Base-by-base conservation (phyloP, 2,888 invertebrate genomes). In the Leptinotarsa haldemani region DNA sequence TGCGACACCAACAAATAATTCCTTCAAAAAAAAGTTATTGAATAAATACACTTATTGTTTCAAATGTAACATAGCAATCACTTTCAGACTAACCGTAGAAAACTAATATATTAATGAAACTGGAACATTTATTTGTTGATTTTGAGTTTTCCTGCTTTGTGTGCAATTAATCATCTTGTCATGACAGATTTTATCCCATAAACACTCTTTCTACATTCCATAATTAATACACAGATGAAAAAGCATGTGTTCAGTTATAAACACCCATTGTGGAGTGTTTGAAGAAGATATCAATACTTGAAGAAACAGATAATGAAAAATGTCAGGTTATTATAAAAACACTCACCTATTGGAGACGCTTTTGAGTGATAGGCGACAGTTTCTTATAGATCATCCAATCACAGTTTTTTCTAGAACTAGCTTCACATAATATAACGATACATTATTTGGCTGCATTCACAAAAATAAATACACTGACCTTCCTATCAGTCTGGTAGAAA, bases 381-480 rank as follows among this genome's bases (percentile, higher is more conserved):
- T 56, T 56, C 25, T 56, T 56, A 56, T 56, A 40, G 40, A 61
- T 25, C 61, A 30, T 61, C 40, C 61, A 61, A 30, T 30, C 25
- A 40, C 40, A 61, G 30, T 61, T 61, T 61, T n/a, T 40, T 61
- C 61, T 61, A 61, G 30, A 61, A 61, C 40, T n/a, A 61, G 30
- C 61, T 61, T 61, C 40, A 61, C 61, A 61, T 61, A 61, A 61
- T 61, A 30, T 61, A 61, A 61, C 61, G 16, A 61, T 40, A 40
- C 61, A 61, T 61, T 61, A 30, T 61, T 61, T 40, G 40, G 16
- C 61, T 61, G 40, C 18, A 61, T 30, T 40, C 40, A 30, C 15
- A 16, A 61, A 61, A 30, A 61, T 30, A 61, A 61, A 61, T 61
- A 61, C 61, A 30, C 61, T 61, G 61, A 61, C 61, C 61, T 61